Conservation (phyloP, 2,888 invertebrate genomes). For the Ennomos quercinarius region DNA sequence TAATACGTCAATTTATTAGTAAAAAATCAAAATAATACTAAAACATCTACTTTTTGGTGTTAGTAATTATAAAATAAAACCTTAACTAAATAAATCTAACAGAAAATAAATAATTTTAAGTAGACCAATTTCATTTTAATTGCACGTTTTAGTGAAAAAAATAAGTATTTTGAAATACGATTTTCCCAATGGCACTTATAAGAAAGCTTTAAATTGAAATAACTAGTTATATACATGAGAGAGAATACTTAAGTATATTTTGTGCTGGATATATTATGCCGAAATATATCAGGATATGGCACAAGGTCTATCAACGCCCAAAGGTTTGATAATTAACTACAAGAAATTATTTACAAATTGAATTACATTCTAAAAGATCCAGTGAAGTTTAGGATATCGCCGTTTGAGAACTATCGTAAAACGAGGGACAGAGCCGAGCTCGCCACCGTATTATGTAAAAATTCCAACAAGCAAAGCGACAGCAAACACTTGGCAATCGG, state of each 20-base stretch:
- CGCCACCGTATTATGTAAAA: too few species aligned
- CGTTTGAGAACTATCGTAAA: too few species aligned
- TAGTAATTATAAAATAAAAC: slow-evolving; percentile 77
- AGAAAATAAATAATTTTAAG: slow-evolving; percentile 71
- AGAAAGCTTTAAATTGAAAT: slow-evolving; percentile 56
- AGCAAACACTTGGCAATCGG: too few species aligned
- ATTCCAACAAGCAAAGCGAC: too few species aligned
- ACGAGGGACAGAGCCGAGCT: too few species aligned
- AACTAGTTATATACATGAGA: slow-evolving; percentile 47
- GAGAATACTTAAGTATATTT: slow-evolving; percentile 17
- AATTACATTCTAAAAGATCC: slow-evolving; percentile 29
- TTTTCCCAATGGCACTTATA: slow-evolving; percentile 74
- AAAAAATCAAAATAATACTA: slow-evolving; percentile 66
- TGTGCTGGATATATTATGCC: slow-evolving; percentile 19
- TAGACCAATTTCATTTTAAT: slow-evolving; percentile 60
- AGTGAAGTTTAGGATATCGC: neutral
- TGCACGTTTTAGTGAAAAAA: slow-evolving; percentile 60
- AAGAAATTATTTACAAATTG: slow-evolving; percentile 67
- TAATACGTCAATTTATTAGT: slow-evolving; percentile 59
- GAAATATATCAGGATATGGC: slow-evolving; percentile 64
- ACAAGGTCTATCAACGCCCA: slow-evolving; percentile 69
- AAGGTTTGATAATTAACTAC: slow-evolving; percentile 50
- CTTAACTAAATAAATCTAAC: slow-evolving; percentile 51
- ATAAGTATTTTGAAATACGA: slow-evolving; percentile 36
- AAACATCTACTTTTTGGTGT: slow-evolving; percentile 80